Evolutionary conservation across 2,888 invertebrate species (phyloP).

Genomic region (Oscheius sp.): DNA sequence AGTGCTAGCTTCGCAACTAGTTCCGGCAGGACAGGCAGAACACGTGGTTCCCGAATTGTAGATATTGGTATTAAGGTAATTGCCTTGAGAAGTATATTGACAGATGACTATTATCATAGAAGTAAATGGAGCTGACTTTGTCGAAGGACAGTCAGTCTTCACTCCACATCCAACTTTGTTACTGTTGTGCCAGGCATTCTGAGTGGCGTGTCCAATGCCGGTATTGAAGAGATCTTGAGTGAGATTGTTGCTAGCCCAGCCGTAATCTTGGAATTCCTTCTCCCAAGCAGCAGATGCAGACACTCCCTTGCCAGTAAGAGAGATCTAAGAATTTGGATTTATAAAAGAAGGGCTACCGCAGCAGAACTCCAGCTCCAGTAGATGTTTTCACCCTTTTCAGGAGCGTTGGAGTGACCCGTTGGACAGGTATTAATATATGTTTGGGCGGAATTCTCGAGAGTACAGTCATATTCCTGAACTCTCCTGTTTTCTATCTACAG

Average conservation of each 20-base stretch:
- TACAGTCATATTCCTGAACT: neutral
- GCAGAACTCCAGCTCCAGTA: neutral
- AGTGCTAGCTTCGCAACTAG: neutral
- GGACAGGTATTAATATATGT: neutral
- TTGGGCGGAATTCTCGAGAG: slow-evolving; percentile 6
- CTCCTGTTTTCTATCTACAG: neutral
- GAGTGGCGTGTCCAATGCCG: slow-evolving; percentile 31
- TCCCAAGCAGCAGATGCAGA: slow-evolving; percentile 1
- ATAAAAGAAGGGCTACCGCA: neutral
- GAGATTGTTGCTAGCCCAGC: slow-evolving; percentile 21
- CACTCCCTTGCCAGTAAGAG: slow-evolving; percentile 2
- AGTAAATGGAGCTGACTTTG: neutral
- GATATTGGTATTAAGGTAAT: neutral
- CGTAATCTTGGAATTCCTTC: slow-evolving; percentile 17
- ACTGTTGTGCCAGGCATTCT: slow-evolving; percentile 27
- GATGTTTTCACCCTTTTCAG: slow-evolving; percentile 12
- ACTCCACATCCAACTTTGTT: slow-evolving; percentile 32
- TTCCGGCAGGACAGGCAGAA: slow-evolving; percentile 16
- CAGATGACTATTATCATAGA: slow-evolving; percentile 24
- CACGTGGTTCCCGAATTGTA: slow-evolving; percentile 15
- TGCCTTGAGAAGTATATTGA: slow-evolving; percentile 26
- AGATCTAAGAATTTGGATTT: neutral
- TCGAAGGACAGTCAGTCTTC: slow-evolving; percentile 12
- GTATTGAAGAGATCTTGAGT: neutral
- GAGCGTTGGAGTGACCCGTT: neutral